Base-by-base conservation (phyloP, 1,140 invertebrate species). In the Leptoteleia sp. region DNA sequence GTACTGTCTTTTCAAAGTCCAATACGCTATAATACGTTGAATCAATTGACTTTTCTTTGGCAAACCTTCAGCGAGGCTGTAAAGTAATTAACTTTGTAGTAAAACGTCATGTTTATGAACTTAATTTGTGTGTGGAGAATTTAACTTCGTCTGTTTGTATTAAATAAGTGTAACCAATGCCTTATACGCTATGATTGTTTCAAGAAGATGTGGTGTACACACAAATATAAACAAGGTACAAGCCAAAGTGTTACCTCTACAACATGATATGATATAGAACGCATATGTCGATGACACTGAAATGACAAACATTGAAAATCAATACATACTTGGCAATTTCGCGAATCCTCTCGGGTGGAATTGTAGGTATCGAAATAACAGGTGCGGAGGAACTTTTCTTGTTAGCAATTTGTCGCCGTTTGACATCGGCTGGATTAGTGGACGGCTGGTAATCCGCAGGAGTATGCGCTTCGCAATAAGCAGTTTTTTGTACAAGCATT, bases 1-100 rank as follows among this genome's bases (percentile, higher is more conserved):
- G 59, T 95, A 95, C 84, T 98, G 96, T n/a, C 98, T 86, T 86
- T 99, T 99, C 1, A 99, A 89, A 1, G 96, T 98, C 98, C 98
- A 99, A 84, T 96, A 97, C 0, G 95, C 94, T 40, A 97, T 94
- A 2, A 99, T 88, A 9, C 96, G 90, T 83, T 97, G 95, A 68
- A 99, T 94, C 82, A 99, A 95, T 76, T 96, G 93, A 42, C 94
- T 95, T 67, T 96, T 96, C 82, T 95, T 94, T 9, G 93, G 91
- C 78, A 95, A 90, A 25, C 89, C 88, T 43, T 90, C 89, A 5
- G 87, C 88, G 29, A 90, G 77, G 59, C 87, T 88, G 17, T 6
- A 65, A 61, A 73, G n/a, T n/a, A n/a, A n/a, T n/a, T n/a, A n/a
- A n/a, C n/a, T n/a, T n/a, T n/a, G n/a, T n/a, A n/a, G n/a, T n/a